Base-by-base conservation (phyloP, 2,888 invertebrate genomes). In the Lasioglossum malachurum region DNA sequence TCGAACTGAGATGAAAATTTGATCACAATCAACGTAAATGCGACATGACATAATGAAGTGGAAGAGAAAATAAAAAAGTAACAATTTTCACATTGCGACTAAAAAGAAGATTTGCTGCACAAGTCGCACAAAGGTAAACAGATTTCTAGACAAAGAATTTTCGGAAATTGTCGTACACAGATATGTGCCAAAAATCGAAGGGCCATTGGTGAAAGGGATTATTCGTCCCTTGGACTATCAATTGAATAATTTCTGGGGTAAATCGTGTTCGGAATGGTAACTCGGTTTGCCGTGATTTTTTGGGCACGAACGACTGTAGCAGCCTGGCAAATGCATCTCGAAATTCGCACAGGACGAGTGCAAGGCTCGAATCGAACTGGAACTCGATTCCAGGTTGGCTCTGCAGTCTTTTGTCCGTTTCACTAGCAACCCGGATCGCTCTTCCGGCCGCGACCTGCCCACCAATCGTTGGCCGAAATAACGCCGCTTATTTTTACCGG, bases 401-500 rank as follows among this genome's bases (percentile, higher is more conserved):
- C 44, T 31, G 67, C 81, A 82, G 81, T 75, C 83, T 73, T 76
- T 75, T 27, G 84, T 82, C 81, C 75, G 80, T 72, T 80, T 75
- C 46, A 23, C 44, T 27, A 53, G 35, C 82, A 78, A 80, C 78
- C 46, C 76, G 72, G 41, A 19, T 69, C 73, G 12, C 67, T 64
- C 64, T 86, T 76, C 41, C 80, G 80, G 44, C 60, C 73, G 27
- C 67, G 67, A 67, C 67, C 67, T 67, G 67, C 67, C 67, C 67
- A 27, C 31, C 73, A 73, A n/a, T 67, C 67, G 67, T 46, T 23
- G 53, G 75, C 79, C 88, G 86, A 88, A 89, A 92, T 89, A 90
- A 88, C 88, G 83, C 67, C 31, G 87, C 79, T 87, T 92, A 91
- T 92, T 91, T 92, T 89, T 78, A 73, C 73, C 64, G 71, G 23